Conservation (phyloP, 2,113 vertebrate species). For the Alces alces region DNA sequence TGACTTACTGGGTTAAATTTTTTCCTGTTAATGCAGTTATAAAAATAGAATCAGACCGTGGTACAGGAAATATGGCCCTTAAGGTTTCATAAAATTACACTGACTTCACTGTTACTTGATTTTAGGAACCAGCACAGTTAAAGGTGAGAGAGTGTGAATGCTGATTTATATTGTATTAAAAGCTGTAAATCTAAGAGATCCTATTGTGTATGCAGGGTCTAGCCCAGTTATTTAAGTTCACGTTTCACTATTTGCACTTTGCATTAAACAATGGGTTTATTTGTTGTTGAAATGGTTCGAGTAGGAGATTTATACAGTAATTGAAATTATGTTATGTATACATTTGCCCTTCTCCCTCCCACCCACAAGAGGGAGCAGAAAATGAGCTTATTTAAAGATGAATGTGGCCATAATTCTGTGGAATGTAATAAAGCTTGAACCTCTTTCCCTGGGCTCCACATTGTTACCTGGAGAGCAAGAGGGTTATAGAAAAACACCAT, state of each 20-base stretch:
- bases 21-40: not conserved
- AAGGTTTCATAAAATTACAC: slow-evolving; percentile 22
- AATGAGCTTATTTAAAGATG: not conserved
- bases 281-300: slow-evolving; percentile 29
- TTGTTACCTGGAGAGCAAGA: not conserved
- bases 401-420: not conserved
- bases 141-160: slow-evolving; percentile 40
- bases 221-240: slow-evolving; percentile 60
- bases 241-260: slow-evolving; percentile 69
- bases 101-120: slow-evolving; percentile 46
- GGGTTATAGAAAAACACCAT: not conserved
- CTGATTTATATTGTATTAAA: slow-evolving; percentile 51
- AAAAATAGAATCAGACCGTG: slow-evolving; percentile 8
- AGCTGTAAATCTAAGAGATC: slow-evolving; percentile 37
- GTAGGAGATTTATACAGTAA: not conserved
- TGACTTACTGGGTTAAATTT: slow-evolving; percentile 5
- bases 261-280: slow-evolving; percentile 57
- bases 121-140: slow-evolving; percentile 41
- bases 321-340: not conserved
- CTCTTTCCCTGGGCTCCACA: not conserved
- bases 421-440: not conserved
- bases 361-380: not conserved
- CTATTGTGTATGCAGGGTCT: slow-evolving; percentile 27
- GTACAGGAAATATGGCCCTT: not conserved
- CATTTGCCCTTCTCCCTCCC: not conserved